phyloP scores from a whole-genome alignment of 2,113 vertebrate genomes.

The Parotia lawesii region DNA sequence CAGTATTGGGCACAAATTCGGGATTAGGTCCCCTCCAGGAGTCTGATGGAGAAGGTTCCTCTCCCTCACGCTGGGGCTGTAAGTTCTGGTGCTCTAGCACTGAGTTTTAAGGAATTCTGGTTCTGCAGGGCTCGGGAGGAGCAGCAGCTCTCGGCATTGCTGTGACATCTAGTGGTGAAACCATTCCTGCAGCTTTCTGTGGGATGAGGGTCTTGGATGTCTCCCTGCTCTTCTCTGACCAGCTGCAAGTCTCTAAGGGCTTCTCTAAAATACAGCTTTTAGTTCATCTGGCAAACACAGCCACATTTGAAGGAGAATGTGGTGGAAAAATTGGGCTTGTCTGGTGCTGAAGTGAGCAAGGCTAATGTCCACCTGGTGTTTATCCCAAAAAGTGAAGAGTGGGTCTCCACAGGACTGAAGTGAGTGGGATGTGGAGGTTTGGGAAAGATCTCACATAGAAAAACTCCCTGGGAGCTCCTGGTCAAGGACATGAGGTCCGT shows the following conservation, averaged over 20 bases:
- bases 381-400: not conserved
- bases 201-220: not conserved
- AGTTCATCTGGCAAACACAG: not conserved
- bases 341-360: not conserved
- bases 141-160: not conserved
- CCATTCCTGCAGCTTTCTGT: not conserved
- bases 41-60: not conserved
- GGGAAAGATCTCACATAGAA: not conserved
- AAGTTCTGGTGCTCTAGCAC: rapidly evolving
- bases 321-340: not conserved
- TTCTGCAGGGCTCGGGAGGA: not conserved
- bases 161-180: conserved; percentile 63
- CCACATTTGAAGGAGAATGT: not conserved
- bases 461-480: not conserved
- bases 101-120: not conserved
- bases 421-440: rapidly evolving
- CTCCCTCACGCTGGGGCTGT: not conserved
- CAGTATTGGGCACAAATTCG: rapidly evolving
- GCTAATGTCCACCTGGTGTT: not conserved
- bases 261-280: not conserved
- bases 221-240: not conserved
- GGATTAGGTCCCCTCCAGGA: not conserved
- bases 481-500: not conserved
- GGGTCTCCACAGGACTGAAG: not conserved
- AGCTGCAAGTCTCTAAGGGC: not conserved